Evolutionary conservation across 2,113 vertebrate genomes (phyloP).

Genomic region (Eurypyga helias): DNA sequence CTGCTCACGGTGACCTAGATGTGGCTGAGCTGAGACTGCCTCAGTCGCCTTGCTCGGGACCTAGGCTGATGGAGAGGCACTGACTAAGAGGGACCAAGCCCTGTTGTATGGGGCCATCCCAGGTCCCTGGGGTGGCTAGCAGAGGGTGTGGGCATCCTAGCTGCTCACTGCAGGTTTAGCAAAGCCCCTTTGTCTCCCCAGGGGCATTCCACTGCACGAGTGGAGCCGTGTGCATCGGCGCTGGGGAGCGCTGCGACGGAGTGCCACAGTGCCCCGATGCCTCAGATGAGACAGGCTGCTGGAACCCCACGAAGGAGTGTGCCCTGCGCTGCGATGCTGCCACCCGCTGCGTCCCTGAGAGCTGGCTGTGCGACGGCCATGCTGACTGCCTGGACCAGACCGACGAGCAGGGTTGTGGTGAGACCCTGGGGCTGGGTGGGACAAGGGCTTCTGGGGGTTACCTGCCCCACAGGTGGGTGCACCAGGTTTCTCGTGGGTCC

Average conservation of each 20-base stretch:
- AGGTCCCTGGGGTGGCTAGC: background rate
- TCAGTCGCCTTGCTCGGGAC: accelerated
- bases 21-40: background rate
- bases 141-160: background rate
- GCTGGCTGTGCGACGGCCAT: constrained; percentile 87
- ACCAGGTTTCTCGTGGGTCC: background rate
- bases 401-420: constrained; percentile 84
- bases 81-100: background rate
- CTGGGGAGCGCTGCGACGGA: constrained; percentile 81
- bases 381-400: constrained; percentile 82
- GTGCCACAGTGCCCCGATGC: constrained; percentile 80
- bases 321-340: constrained; percentile 78
- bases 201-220: constrained; percentile 81
- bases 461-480: background rate
- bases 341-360: constrained; percentile 82
- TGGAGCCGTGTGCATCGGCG: constrained; percentile 74
- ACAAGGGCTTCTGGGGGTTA: background rate
- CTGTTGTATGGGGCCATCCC: background rate
- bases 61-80: background rate
- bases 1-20: background rate
- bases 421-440: constrained; percentile 14
- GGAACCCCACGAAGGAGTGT: constrained; percentile 73
- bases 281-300: constrained; percentile 85
- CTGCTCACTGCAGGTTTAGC: background rate
- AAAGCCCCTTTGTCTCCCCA: background rate